phyloP scores from a whole-genome alignment of 1,140 invertebrate genomes.

The Drosophila hydei region DNA sequence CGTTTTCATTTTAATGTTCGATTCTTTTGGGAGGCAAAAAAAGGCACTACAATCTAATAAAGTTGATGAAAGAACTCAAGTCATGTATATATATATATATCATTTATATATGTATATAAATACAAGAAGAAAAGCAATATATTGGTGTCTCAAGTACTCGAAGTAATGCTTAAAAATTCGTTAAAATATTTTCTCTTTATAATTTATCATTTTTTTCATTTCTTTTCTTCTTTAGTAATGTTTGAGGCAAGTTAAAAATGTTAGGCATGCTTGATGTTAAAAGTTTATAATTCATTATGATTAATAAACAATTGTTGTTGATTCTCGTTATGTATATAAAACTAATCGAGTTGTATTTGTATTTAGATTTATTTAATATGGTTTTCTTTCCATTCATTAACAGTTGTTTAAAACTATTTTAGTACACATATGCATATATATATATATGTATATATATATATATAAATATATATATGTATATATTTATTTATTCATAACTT shows the following conservation, averaged over 20 bases:
- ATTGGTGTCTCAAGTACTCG: slow-evolving; percentile 76
- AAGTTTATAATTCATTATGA: not conserved
- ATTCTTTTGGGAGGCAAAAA: slow-evolving; percentile 79
- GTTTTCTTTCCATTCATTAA: slow-evolving; percentile 42
- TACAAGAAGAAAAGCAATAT: slow-evolving; percentile 27
- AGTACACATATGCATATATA: slow-evolving; percentile 34
- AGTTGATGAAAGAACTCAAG: slow-evolving; percentile 46
- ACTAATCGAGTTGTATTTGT: slow-evolving; percentile 38
- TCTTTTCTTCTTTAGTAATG: not conserved
- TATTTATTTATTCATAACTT: slow-evolving; percentile 21
- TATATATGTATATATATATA: slow-evolving; percentile 25
- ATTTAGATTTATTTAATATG: slow-evolving; percentile 43
- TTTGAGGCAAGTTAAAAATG: slow-evolving; percentile 27
- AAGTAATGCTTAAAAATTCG: slow-evolving; percentile 71
- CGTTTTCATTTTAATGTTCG: slow-evolving; percentile 52
- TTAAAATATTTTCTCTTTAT: slow-evolving; percentile 27
- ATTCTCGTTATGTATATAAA: slow-evolving; percentile 7
- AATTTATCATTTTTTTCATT: slow-evolving; percentile 8
- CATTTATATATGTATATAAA: slow-evolving; percentile 28
- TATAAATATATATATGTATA: slow-evolving; percentile 17
- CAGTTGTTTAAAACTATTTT: slow-evolving; percentile 51
- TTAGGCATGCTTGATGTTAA: slow-evolving; percentile 24
- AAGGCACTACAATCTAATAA: slow-evolving; percentile 82
- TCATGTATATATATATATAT: slow-evolving; percentile 27
- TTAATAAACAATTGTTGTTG: slow-evolving; percentile 2